Percentiles rank a stretch among this genome's conserved stretches.
phyloP scores from a whole-genome alignment of 2,888 invertebrate species.

The Athrips mouffetella region DNA sequence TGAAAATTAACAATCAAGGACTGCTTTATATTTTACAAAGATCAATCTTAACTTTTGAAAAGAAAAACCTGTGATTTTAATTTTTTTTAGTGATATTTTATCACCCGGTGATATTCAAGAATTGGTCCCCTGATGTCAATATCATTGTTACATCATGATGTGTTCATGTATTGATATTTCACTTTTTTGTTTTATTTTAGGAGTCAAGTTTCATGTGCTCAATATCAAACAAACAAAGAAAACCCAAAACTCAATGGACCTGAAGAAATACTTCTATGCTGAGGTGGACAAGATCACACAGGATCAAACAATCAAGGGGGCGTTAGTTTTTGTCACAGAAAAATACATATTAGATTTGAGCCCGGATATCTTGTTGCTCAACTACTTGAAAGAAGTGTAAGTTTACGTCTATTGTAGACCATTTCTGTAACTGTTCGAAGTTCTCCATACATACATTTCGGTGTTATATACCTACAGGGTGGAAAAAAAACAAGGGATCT shows the following conservation, averaged over 20 bases:
- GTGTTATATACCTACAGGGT: too few relatives aligned
- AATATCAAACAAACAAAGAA: slow-evolving; percentile 41
- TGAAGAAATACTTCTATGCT: slow-evolving; percentile 44
- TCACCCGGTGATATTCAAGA: too few relatives aligned
- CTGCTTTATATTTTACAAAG: too few relatives aligned
- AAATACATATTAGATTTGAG: slow-evolving; percentile 56
- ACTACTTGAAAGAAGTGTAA: slow-evolving; percentile 61
- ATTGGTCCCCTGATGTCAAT: too few relatives aligned
- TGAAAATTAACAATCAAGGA: too few relatives aligned
- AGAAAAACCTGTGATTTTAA: too few relatives aligned
- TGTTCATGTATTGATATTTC: too few relatives aligned
- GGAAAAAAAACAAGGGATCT: too few relatives aligned
- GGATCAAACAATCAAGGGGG: slow-evolving; percentile 54
- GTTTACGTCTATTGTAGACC: slow-evolving; percentile 27
- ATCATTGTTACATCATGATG: too few relatives aligned
- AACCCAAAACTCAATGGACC: slow-evolving; percentile 22
- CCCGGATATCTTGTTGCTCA: slow-evolving; percentile 59
- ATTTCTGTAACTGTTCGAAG: neutral
- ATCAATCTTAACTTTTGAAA: too few relatives aligned
- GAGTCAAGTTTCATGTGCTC: slow-evolving; percentile 56
- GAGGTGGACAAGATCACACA: slow-evolving; percentile 43
- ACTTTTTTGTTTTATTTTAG: neutral
- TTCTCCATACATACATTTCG: too few relatives aligned
- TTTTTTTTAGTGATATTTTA: too few relatives aligned
- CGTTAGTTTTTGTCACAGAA: slow-evolving; percentile 64